Evolutionary conservation across 30 jellyfish, hydroid and myxozoan genomes (phyloP), one percentile per base, ranked within the genome.

Genomic region (Sanderia malayensis): DNA sequence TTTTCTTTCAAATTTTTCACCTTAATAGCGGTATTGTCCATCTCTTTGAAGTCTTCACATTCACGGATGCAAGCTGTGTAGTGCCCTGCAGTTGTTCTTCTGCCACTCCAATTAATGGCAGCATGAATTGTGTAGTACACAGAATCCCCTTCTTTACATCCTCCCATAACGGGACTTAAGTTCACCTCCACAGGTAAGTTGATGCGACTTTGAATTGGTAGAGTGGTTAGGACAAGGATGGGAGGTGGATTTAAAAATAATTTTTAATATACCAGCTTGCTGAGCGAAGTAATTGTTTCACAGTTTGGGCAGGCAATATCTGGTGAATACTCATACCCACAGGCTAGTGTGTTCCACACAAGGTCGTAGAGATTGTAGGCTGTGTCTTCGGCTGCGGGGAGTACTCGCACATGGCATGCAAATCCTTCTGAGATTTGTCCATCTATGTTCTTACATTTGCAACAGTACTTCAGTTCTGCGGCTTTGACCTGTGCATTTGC

Each of bases 301-400:
- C 73, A 61, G 18, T 61, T 23, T 25, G 17, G 1, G 49, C 49
- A 61, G 46, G 46, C 6, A 28, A 61, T 29, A 37, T 61, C 23
- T 25, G 73, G 49, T 21, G 73, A 61, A 61, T 23, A 61, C 23
- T 61, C 73, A 29, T 61, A 61, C 18, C 47, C 10, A 61, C 73
- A 61, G 6, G 73, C 73, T 47, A 61, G 13, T 28, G 73, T 21
- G 28, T 61, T 61, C 73, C 73, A 61, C 20, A 61, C 13, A 13
- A 61, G 49, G 44, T 61, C 73, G 13, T 25, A 47, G 1, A 61
- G 73, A 23, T 19, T 19, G 44, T 61, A 61, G 6, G 73, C n/a
- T 19, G 49, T 29, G 20, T 61, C 46, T 9, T 28, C 23, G 10
- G 23, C 17, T 1, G 73, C 37, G 11, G 17, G 19, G 10, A 61